phyloP scores from a whole-genome alignment of 2,888 invertebrate genomes.

The Hypomecis punctinalis region DNA sequence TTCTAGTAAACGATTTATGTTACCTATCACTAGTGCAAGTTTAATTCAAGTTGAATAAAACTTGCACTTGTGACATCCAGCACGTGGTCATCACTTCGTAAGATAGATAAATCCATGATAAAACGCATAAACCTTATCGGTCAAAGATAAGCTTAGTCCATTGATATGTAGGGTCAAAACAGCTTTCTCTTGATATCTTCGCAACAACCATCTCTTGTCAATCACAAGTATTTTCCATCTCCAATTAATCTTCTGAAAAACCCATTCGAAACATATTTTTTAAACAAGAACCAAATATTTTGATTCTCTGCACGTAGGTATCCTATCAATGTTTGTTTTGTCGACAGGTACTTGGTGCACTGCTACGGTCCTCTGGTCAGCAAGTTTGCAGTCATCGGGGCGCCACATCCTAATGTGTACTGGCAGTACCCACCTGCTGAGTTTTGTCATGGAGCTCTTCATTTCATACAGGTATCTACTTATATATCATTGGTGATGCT shows the following conservation, averaged over 20 bases:
- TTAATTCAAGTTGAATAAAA: no score
- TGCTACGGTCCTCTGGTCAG: slow-evolving; percentile 63
- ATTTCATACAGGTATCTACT: slow-evolving; percentile 74
- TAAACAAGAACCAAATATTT: no score
- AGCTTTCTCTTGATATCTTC: no score
- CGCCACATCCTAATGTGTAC: slow-evolving; percentile 78
- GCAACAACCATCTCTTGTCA: no score
- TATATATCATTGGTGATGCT: no score
- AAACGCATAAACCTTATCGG: background rate
- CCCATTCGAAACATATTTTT: no score
- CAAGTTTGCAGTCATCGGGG: slow-evolving; percentile 70
- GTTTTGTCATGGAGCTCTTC: slow-evolving; percentile 66
- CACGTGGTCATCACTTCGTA: background rate
- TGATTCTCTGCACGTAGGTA: background rate
- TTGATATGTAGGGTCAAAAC: no score
- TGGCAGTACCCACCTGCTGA: slow-evolving; percentile 76
- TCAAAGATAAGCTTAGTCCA: background rate
- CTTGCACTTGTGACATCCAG: background rate
- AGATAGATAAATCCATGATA: background rate
- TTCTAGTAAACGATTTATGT: no score
- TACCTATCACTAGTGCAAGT: no score
- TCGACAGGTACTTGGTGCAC: slow-evolving; percentile 74
- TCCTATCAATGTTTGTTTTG: slow-evolving; percentile 1
- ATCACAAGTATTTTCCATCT: no score
- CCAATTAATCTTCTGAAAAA: no score